Percentiles rank a stretch among this genome's conserved stretches.
Conservation (phyloP, 2,797 vertebrate species). For the Sparidentex hasta region DNA sequence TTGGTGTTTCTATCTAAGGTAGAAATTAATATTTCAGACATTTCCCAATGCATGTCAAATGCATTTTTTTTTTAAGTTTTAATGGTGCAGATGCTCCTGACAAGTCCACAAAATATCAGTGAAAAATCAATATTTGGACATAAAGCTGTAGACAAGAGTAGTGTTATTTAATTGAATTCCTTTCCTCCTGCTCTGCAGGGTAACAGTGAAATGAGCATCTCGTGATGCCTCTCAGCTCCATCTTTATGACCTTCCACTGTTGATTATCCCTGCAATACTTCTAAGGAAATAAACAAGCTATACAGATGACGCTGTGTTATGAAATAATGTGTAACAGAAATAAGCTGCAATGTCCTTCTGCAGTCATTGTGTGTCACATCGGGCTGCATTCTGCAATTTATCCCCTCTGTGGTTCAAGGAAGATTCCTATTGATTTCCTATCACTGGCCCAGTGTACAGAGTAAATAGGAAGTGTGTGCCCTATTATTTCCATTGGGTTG, state of each 20-base stretch:
- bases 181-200: constrained; percentile 30
- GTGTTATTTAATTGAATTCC: constrained; percentile 30
- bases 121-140: not conserved
- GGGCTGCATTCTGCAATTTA: constrained; percentile 69
- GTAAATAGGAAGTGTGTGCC: constrained; percentile 80
- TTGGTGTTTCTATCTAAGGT: not conserved
- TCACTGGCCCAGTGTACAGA: constrained; percentile 72
- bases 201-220: constrained; percentile 41
- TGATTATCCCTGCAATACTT: constrained; percentile 57
- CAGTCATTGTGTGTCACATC: constrained; percentile 70
- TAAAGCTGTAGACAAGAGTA: constrained; percentile 21
- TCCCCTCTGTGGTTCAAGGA: constrained; percentile 71
- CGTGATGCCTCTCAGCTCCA: constrained; percentile 36
- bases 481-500: constrained; percentile 73
- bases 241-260: constrained; percentile 52
- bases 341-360: constrained; percentile 65
- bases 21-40: not conserved
- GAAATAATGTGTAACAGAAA: constrained; percentile 55
- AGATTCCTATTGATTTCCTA: constrained; percentile 84
- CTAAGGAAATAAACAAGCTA: constrained; percentile 57
- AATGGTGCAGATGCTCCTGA: not conserved
- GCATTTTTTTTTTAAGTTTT: not conserved
- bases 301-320: constrained; percentile 50
- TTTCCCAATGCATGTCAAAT: not conserved
- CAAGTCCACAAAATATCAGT: not conserved